Evolutionary conservation across 1,140 invertebrate species (phyloP).

Genomic region (Amyelois transitella): DNA sequence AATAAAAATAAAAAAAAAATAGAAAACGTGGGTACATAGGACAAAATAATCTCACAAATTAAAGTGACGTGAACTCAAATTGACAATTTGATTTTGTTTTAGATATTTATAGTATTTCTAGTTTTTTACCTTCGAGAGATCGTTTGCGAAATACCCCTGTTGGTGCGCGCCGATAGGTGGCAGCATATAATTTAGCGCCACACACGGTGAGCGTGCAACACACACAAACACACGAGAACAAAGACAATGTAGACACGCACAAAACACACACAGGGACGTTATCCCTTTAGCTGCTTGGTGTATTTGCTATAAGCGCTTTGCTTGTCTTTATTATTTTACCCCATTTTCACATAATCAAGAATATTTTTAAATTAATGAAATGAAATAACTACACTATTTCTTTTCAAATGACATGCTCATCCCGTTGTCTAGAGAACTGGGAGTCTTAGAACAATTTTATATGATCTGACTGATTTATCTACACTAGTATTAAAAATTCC

Average conservation of each 20-base stretch:
- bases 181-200: conserved; percentile 66
- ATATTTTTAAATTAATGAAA: conserved; percentile 25
- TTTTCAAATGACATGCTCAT: conserved; percentile 56
- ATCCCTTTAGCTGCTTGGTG: conserved; percentile 63
- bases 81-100: conserved; percentile 54
- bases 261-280: conserved; percentile 64
- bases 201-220: conserved; percentile 75
- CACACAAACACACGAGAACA: conserved; percentile 75
- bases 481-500: conserved; percentile 18
- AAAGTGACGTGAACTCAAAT: conserved; percentile 57
- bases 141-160: conserved; percentile 93
- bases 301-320: conserved; percentile 69
- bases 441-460: conserved; percentile 23
- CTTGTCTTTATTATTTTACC: conserved; percentile 21
- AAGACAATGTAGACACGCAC: conserved; percentile 74
- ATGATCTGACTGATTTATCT: conserved; percentile 27
- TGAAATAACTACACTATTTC: conserved; percentile 48
- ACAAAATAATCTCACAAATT: conserved; percentile 27
- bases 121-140: conserved; percentile 89
- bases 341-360: conserved; percentile 18
- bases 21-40: conserved; percentile 18
- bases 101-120: conserved; percentile 61
- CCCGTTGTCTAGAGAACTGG: conserved; percentile 51
- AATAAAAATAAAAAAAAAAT: conserved; percentile 40
- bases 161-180: conserved; percentile 66